phyloP scores from a whole-genome alignment of 2,113 vertebrate genomes.

The Orthonyx spaldingii region DNA sequence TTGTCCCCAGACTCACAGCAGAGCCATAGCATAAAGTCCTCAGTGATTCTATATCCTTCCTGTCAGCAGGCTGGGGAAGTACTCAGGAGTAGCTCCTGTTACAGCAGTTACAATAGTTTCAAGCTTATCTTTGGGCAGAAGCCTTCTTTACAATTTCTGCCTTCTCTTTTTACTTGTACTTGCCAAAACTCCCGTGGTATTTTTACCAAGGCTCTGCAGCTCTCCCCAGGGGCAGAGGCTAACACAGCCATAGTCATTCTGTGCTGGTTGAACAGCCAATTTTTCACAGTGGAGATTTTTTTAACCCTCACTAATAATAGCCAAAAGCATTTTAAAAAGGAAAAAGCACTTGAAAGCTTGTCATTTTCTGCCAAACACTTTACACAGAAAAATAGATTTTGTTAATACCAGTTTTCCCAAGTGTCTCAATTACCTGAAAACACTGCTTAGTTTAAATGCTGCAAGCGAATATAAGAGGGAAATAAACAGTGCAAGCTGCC shows the following conservation, averaged over 20 bases:
- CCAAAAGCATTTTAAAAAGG: neutral
- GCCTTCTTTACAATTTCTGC: neutral
- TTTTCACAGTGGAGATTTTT: neutral
- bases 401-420: slow-evolving; percentile 36
- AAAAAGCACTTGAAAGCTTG: neutral
- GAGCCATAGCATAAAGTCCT: neutral
- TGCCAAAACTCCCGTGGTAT: neutral
- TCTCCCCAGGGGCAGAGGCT: neutral
- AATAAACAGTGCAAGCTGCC: neutral
- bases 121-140: neutral
- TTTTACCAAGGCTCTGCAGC: neutral
- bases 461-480: neutral
- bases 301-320: slow-evolving; percentile 22
- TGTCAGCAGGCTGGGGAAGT: neutral
- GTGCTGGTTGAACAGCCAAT: neutral
- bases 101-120: neutral
- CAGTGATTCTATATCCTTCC: neutral
- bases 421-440: slow-evolving; percentile 56
- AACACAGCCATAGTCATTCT: neutral
- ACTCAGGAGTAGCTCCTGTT: neutral
- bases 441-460: neutral
- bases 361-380: slow-evolving; percentile 20
- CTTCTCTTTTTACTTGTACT: neutral
- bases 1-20: neutral
- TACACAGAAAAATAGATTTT: slow-evolving; percentile 20